Conservation (phyloP, 2,797 vertebrate species). For the Chaetophractus vellerosus region DNA sequence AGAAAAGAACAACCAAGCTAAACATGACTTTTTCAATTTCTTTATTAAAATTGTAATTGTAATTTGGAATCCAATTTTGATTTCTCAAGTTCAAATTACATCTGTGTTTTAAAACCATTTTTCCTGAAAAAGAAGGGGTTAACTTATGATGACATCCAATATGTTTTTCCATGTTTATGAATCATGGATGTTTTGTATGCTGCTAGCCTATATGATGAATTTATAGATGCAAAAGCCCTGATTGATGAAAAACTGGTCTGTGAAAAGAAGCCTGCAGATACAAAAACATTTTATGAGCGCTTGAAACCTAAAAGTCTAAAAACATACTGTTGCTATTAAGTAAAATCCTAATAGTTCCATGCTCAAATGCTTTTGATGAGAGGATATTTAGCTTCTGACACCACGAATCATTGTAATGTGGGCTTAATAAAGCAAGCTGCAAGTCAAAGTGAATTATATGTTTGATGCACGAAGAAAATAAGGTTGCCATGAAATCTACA, state of each 20-base stretch:
- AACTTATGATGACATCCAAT: background rate
- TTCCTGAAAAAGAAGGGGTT: background rate
- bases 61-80: constrained; percentile 1
- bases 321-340: background rate
- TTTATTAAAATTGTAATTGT: background rate
- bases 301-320: constrained; percentile 1
- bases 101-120: background rate
- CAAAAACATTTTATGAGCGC: background rate
- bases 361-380: background rate
- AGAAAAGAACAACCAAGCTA: background rate
- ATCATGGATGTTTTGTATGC: background rate
- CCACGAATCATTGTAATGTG: background rate
- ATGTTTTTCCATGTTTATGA: background rate
- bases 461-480: background rate
- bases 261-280: background rate
- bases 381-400: background rate
- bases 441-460: background rate
- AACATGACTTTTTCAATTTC: background rate
- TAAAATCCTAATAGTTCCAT: background rate
- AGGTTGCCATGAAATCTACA: background rate
- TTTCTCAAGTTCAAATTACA: background rate
- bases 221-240: background rate
- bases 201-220: background rate
- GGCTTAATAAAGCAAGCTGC: background rate
- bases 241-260: background rate